Evolutionary conservation across 1,140 invertebrate genomes (phyloP).

Genomic region (Drosophila rufa): DNA sequence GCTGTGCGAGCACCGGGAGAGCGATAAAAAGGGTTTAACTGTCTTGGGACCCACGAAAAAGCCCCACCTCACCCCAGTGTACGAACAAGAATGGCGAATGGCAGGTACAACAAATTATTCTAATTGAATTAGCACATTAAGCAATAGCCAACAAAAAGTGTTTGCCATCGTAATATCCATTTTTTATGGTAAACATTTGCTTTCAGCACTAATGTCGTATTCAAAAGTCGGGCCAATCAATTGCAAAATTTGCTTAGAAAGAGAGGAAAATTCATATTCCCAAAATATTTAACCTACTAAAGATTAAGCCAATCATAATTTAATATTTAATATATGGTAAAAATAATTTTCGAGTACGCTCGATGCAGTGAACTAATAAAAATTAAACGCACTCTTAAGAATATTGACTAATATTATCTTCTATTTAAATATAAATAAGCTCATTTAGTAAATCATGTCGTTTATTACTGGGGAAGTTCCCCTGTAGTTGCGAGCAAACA

Average conservation of each 20-base stretch:
- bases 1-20: not conserved
- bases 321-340: not conserved
- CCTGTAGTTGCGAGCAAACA: slow-evolving; percentile 4
- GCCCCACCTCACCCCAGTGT: not conserved
- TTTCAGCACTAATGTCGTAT: not conserved
- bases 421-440: not conserved
- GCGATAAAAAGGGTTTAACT: slow-evolving; percentile 11
- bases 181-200: slow-evolving; percentile 3
- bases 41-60: slow-evolving; percentile 3
- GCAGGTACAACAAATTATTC: slow-evolving; percentile 6
- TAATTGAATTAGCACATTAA: slow-evolving; percentile 34
- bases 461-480: not conserved
- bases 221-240: no score
- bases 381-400: not conserved
- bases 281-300: no score
- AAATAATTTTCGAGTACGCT: not conserved
- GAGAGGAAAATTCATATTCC: not conserved
- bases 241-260: no score
- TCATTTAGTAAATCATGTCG: no score
- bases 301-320: not conserved
- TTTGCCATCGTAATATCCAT: slow-evolving; percentile 11
- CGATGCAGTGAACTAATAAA: not conserved
- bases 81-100: not conserved
- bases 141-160: slow-evolving; percentile 10
- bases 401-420: not conserved